Base-by-base conservation (phyloP, 2,797 vertebrate genomes). In the Pyrocephalus nanus region DNA sequence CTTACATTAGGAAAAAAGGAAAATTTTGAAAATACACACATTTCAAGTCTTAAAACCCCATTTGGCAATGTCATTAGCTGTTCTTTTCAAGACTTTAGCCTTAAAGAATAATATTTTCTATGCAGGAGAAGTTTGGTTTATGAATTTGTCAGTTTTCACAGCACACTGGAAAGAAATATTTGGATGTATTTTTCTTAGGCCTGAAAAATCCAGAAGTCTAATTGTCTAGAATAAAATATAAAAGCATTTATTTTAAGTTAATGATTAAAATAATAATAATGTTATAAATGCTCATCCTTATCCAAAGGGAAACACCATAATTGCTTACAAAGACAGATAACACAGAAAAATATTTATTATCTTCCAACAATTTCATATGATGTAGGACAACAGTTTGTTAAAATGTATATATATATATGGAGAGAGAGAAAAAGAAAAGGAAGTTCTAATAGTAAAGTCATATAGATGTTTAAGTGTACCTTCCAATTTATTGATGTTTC, bases 381-480 rank as follows among this genome's bases (percentile, higher is more conserved):
- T 0, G 0, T 45, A 51, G 9, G n/a, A 53, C 1, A 34, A 19
- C 29, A 51, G 13, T 57, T n/a, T 78, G 20, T 81, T 85, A 72
- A 81, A 84, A 43, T 43, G 1, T 50, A 10, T 50, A 50, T 27
- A 25, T 48, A 48, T 48, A 48, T 48, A 1, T 48, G 16, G 27
- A 30, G 12, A n/a, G 50, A 45, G 0, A 1, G 4, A 36, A 30
- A 21, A 42, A 22, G 40, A 64, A 32, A 32, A 89, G 21, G 5
- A 7, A 42, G 1, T 76, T 78, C 19, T 85, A 45, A 60, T 5
- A 36, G 4, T 16, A 78, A 75, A 21, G 3, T 23, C 8, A 51
- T 50, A 54, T 11, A 62, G 5, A 26, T 8, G 5, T 16, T 47
- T 11, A 85, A 32, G 5, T 22, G 4, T 8, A 2, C 1, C 1